Percentiles rank a stretch among this genome's conserved stretches.
These are phyloP conservation scores for Apotomis turbidana DNA, from an alignment of 2,888 invertebrate genomes.

Conservation along the genomic window DNA sequence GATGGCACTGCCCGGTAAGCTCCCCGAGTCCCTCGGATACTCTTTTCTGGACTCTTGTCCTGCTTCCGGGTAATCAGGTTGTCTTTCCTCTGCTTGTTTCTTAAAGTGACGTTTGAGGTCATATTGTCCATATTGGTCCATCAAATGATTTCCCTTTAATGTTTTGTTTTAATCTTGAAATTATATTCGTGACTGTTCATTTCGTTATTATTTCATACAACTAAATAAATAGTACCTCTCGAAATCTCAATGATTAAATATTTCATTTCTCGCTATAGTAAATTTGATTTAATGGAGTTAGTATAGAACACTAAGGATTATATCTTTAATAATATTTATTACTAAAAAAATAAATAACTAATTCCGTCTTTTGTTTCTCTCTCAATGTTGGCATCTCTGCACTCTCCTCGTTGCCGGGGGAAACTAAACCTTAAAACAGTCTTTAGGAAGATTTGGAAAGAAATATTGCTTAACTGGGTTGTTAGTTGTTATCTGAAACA, in stretches of 20 bases:
- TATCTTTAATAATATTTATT: slow-evolving; percentile 63
- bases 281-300: slow-evolving; percentile 40
- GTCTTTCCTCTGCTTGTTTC: slow-evolving; percentile 78
- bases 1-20: slow-evolving; percentile 76
- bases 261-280: slow-evolving; percentile 43
- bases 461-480: slow-evolving; percentile 66
- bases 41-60: slow-evolving; percentile 81
- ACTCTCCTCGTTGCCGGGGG: slow-evolving; percentile 56
- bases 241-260: slow-evolving; percentile 46
- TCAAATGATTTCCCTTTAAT: slow-evolving; percentile 53
- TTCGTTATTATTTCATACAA: slow-evolving; percentile 17
- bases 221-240: slow-evolving; percentile 44
- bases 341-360: slow-evolving; percentile 75
- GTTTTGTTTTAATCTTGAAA: slow-evolving; percentile 32
- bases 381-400: slow-evolving; percentile 73
- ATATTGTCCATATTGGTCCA: slow-evolving; percentile 78
- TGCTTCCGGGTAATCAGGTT: slow-evolving; percentile 80
- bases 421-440: slow-evolving; percentile 67
- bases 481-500: slow-evolving; percentile 78
- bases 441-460: slow-evolving; percentile 81
- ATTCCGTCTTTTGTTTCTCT: slow-evolving; percentile 82
- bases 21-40: slow-evolving; percentile 75
- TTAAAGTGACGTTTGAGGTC: slow-evolving; percentile 73
- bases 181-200: slow-evolving; percentile 39
- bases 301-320: slow-evolving; percentile 58